These are phyloP conservation scores for Mizuhopecten yessoensis DNA, from an alignment of 1,140 invertebrate species.

Conservation along the genomic window DNA sequence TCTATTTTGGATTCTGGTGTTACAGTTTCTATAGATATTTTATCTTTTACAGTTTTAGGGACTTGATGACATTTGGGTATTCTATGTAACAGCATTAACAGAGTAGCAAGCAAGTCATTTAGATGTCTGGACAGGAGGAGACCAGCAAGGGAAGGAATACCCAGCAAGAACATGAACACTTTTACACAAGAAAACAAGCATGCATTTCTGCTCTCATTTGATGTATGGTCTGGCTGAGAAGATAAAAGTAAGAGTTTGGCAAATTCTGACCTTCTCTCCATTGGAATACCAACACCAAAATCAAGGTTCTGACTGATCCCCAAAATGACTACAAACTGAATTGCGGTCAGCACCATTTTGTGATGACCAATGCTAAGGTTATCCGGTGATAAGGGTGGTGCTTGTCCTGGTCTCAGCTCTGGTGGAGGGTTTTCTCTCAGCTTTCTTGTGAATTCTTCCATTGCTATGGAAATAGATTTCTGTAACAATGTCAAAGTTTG, in stretches of 20 bases:
- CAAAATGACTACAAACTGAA: conserved; percentile 87
- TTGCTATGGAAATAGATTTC: not conserved
- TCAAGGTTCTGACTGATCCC: conserved; percentile 88
- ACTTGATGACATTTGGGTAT: not conserved
- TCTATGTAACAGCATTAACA: conserved; percentile 85
- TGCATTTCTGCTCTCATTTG: conserved; percentile 53
- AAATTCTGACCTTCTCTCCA: conserved; percentile 75
- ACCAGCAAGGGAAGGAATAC: conserved; percentile 81
- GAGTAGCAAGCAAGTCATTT: conserved; percentile 86
- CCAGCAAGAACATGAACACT: conserved; percentile 81
- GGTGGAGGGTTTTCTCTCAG: not conserved
- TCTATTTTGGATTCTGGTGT: not conserved
- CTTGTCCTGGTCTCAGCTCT: conserved; percentile 61
- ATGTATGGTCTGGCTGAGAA: not conserved
- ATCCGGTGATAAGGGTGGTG: conserved; percentile 64
- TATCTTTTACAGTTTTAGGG: not conserved
- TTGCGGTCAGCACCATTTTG: conserved; percentile 77
- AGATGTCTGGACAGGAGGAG: conserved; percentile 83
- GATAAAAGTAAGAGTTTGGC: conserved; percentile 52
- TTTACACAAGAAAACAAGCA: conserved; percentile 62
- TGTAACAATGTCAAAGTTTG: not conserved
- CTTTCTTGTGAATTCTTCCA: conserved; percentile 16
- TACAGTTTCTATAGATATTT: not conserved
- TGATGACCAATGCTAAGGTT: conserved; percentile 82
- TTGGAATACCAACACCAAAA: conserved; percentile 87